A percentile compares a stretch with the other conserved stretches of the same genome.
Conservation (phyloP, 2,113 vertebrate genomes). For the Bubo bubo region DNA sequence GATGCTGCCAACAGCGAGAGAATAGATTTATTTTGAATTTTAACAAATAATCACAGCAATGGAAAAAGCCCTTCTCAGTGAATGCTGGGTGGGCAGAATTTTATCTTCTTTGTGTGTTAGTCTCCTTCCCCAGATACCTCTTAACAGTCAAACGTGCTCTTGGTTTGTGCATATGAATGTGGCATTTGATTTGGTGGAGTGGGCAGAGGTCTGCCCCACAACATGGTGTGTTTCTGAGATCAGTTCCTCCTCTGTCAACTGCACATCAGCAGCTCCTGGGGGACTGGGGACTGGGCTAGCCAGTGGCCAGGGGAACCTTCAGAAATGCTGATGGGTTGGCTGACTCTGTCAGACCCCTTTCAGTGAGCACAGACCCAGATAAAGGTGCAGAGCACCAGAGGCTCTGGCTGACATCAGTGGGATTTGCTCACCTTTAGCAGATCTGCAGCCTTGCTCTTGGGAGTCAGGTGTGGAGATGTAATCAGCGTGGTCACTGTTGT, state of each 20-base stretch:
- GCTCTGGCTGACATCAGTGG: neutral
- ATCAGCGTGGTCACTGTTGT: neutral
- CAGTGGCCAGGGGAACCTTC: neutral
- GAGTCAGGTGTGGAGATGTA: neutral
- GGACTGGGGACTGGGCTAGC: neutral
- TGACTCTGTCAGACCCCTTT: neutral
- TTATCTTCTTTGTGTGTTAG: neutral
- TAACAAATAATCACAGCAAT: neutral
- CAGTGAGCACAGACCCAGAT: neutral
- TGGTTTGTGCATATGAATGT: neutral
- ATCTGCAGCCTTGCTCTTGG: neutral
- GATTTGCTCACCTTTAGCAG: neutral
- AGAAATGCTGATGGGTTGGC: neutral
- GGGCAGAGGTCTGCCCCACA: neutral
- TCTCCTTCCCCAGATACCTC: neutral
- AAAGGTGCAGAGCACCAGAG: neutral
- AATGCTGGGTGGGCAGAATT: neutral
- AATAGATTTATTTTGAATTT: neutral
- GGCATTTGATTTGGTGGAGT: neutral
- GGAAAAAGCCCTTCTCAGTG: neutral
- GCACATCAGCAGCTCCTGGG: neutral
- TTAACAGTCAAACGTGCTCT: constrained; percentile 8
- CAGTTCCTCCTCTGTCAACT: neutral
- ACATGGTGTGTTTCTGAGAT: neutral
- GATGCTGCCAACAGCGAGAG: neutral